Evolutionary conservation across 2,797 vertebrate genomes (phyloP), one percentile per base, ranked within the genome.

Genomic region (Meriones psammophilus): DNA sequence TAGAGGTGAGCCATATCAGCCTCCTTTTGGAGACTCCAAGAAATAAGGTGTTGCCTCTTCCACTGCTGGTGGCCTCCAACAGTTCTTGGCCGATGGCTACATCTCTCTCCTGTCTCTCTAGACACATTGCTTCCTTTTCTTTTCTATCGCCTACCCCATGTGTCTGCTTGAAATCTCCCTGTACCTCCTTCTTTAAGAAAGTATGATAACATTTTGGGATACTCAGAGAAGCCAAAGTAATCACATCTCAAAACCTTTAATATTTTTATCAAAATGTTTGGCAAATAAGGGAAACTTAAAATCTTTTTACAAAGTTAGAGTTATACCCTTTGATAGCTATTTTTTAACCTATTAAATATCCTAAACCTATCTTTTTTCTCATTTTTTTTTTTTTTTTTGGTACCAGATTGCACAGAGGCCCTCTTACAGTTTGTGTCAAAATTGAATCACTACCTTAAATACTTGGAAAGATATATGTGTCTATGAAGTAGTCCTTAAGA

Each of bases 401-500:
- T 15, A 85, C 58, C 89, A 93, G 33, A 80, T 30, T 76, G 22
- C 81, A 84, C 50, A 54, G 30, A 15, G 56, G 39, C 60, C 81
- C 42, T 64, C 77, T 93, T 85, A 64, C 8, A 92, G 28, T 84
- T 94, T 83, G 73, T 66, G 46, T 78, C 74, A 77, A 60, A 96
- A 83, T 66, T 86, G 71, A 96, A 91, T 79, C 74, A 76, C 71
- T 71, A 73, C n/a, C 66, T 85, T 80, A 76, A 60, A 58, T 83
- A 87, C 69, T 94, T 83, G 54, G 79, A 94, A 95, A 89, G 76
- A 80, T 26, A 22, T 24, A 18, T 8, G 9, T 92, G 22, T 94
- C 76, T 77, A 90, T 89, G 83, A 93, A 76, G 54, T 42, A 88
- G 93, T 92, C 46, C 62, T 95, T 89, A 81, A 81, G 86, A 88